A percentile compares a stretch with the other conserved stretches of the same genome.
These are phyloP conservation scores for Himantopus leucocephalus DNA, from an alignment of 2,113 vertebrate genomes.

Conservation along the genomic window DNA sequence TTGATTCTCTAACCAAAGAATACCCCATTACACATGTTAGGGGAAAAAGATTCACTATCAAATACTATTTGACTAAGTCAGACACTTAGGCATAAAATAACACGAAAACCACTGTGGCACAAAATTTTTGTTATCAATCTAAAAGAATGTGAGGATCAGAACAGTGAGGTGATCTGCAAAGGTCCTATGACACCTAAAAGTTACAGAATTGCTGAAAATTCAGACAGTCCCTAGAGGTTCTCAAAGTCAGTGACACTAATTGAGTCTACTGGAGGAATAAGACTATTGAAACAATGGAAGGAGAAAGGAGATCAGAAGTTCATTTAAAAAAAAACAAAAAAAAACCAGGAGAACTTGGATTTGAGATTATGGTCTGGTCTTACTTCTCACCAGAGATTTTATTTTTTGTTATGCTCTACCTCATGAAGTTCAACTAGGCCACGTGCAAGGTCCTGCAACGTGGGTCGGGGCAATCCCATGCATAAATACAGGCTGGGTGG, in stretches of 20 bases:
- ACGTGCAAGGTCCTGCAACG: too few species aligned
- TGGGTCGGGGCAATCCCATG: too few species aligned
- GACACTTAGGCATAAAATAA: not conserved
- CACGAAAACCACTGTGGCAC: not conserved
- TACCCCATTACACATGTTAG: not conserved
- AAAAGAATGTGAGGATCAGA: not conserved
- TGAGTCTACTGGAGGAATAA: not conserved
- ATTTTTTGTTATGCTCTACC: not conserved
- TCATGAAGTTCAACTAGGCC: too few species aligned
- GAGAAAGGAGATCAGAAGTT: not conserved
- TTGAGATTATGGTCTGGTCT: not conserved
- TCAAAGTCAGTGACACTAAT: not conserved
- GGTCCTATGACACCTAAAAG: not conserved
- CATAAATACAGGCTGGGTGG: too few species aligned
- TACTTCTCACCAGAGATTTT: not conserved
- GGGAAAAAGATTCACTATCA: not conserved
- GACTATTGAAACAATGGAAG: not conserved
- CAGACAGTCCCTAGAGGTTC: not conserved
- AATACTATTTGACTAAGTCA: not conserved
- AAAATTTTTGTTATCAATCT: not conserved
- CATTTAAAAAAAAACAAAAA: not conserved
- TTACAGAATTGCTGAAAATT: not conserved
- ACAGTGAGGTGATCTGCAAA: not conserved
- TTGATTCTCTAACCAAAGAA: not conserved
- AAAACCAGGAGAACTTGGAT: not conserved